Evolutionary conservation across 2,888 invertebrate species (phyloP).

Genomic region (Macaria notata): DNA sequence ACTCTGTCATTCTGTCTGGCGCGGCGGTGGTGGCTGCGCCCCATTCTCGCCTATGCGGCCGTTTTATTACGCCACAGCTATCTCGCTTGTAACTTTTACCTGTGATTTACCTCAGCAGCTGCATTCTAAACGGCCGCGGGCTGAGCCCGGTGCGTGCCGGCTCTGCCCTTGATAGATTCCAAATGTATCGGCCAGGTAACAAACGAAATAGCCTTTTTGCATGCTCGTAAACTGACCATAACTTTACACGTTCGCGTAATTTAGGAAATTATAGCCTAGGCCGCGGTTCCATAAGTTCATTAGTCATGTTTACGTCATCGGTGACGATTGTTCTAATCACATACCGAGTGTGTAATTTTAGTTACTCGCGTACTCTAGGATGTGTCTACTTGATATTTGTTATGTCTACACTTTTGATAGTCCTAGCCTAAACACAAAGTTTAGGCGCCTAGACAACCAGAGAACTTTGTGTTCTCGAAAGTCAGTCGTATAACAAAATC

Average conservation of each 20-base stretch:
- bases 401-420: constrained; percentile 4
- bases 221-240: constrained; percentile 23
- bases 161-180: constrained; percentile 29
- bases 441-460: too few relatives aligned
- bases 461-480: too few relatives aligned
- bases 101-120: constrained; percentile 25
- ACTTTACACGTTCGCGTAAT: constrained; percentile 28
- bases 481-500: too few relatives aligned
- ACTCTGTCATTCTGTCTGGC: constrained; percentile 20
- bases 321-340: constrained; percentile 28
- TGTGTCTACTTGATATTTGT: constrained; percentile 1
- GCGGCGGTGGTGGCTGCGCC: neutral
- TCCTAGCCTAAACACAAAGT: neutral
- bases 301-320: constrained; percentile 31
- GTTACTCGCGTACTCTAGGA: constrained; percentile 5
- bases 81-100: constrained; percentile 24
- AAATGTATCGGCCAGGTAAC: constrained; percentile 28
- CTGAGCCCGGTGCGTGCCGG: constrained; percentile 27
- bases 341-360: constrained; percentile 16
- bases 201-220: constrained; percentile 31
- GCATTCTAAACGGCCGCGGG: constrained; percentile 22
- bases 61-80: constrained; percentile 26
- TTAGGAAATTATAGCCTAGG: constrained; percentile 33
- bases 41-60: constrained; percentile 3
- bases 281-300: constrained; percentile 20